Base-by-base conservation (phyloP, 2,888 invertebrate genomes). In the Phlogophora meticulosa region DNA sequence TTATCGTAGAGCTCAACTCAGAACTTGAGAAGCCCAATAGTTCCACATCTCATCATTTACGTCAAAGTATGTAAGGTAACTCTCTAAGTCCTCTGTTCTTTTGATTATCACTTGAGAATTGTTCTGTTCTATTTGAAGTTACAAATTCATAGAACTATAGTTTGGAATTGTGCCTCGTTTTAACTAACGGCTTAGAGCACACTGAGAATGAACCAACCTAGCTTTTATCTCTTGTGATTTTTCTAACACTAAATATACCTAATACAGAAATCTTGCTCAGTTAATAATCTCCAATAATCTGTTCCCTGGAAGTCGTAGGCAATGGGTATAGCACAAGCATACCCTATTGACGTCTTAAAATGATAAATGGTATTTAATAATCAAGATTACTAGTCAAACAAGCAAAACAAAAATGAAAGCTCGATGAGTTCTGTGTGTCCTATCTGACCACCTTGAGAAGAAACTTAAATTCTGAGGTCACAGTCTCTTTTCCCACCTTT, bases 91-190 rank as follows among this genome's bases (percentile, higher is more conserved):
- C 3, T 24, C 22, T 15, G 3, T 34, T 34, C n/a, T 13, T 15
- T 42, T 11, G 2, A n/a, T 34, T 20, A 13, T 28, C 7, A 9
- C 7, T 17, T n/a, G 0, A 2, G 4, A 28, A 20, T 38, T 46
- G 22, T 13, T 38, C n/a, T 49, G 11, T 28, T 67, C 17, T 43
- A 34, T 38, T 38, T 20, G 1, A 46, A 61, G 10, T 45, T 38
- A 32, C n/a, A 15, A 5, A 40, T 45, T 45, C 7, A 36, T 28
- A 28, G 10, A n/a, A 43, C 13, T 45, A n/a, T 28, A 22, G 28
- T 22, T 32, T 17, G 32, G 11, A 38, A 34, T 11, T 32, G 10
- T 10, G 10, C 24, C 24, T 34, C 3, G 24, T 62, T 34, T 32
- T n/a, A 2, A 17, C 13, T 46, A 46, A 46, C 32, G 15, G 4